A percentile compares a stretch with the other conserved stretches of the same genome.
phyloP scores from a whole-genome alignment of 2,888 invertebrate species.

The Drosophila paranaensis region DNA sequence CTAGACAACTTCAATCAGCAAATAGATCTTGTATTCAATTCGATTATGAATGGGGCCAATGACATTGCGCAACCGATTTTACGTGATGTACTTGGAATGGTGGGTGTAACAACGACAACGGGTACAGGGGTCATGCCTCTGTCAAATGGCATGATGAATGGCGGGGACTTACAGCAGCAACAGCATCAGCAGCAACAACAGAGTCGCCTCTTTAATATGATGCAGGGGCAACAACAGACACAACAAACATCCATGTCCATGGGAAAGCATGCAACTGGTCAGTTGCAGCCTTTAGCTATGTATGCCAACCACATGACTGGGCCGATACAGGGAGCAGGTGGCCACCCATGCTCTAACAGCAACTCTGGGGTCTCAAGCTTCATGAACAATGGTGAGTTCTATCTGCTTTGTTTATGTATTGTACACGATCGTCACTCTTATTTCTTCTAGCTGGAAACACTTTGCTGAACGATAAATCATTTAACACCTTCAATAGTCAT shows the following conservation, averaged over 20 bases:
- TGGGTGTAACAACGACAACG: constrained; percentile 56
- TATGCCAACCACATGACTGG: constrained; percentile 58
- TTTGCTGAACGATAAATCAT: constrained; percentile 63
- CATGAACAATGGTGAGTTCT: constrained; percentile 72
- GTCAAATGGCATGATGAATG: constrained; percentile 62
- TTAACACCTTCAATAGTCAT: constrained; percentile 58
- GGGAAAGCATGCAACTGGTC: constrained; percentile 50
- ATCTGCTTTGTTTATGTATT: background rate
- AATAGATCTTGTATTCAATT: constrained; percentile 84
- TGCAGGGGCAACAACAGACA: constrained; percentile 59
- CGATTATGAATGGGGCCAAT: constrained; percentile 83
- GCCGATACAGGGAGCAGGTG: constrained; percentile 27
- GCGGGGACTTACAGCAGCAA: constrained; percentile 65
- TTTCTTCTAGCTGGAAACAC: constrained; percentile 46
- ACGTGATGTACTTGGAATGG: constrained; percentile 83
- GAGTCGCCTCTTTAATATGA: constrained; percentile 67
- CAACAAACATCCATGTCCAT: constrained; percentile 35
- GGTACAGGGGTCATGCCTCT: constrained; percentile 47
- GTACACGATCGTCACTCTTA: background rate
- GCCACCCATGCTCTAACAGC: constrained; percentile 34
- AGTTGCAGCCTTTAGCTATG: constrained; percentile 44
- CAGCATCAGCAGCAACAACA: constrained; percentile 53
- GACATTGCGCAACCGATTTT: constrained; percentile 84
- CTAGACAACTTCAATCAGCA: constrained; percentile 84
- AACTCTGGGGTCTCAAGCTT: constrained; percentile 50